These are phyloP conservation scores for Drosophila ananassae DNA, from an alignment of 1,140 invertebrate species.

Conservation along the genomic window DNA sequence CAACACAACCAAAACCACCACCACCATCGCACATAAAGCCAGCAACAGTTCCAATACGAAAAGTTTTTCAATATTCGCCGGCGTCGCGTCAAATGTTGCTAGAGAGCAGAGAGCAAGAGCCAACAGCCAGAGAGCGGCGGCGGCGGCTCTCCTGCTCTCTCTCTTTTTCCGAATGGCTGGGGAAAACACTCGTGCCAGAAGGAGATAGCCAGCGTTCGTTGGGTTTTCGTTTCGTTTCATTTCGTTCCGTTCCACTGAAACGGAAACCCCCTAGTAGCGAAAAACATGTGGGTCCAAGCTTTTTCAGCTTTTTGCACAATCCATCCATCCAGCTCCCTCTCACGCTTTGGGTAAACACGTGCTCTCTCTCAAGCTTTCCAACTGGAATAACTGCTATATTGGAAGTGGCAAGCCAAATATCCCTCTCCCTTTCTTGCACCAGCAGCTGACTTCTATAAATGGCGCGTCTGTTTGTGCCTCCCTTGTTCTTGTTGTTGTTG, in stretches of 20 bases:
- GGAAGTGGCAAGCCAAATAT: constrained; percentile 32
- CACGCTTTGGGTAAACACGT: constrained; percentile 52
- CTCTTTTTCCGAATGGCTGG: constrained; percentile 5
- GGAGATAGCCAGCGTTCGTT: constrained; percentile 19
- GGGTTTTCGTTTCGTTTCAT: constrained; percentile 33
- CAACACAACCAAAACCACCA: constrained; percentile 4
- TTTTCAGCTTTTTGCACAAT: constrained; percentile 44
- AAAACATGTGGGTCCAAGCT: constrained; percentile 77
- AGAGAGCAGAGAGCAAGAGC: constrained; percentile 44
- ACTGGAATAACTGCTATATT: constrained; percentile 22
- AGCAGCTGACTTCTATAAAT: constrained; percentile 81
- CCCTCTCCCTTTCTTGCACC: constrained; percentile 38
- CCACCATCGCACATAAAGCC: constrained; percentile 49
- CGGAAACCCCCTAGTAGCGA: constrained; percentile 69
- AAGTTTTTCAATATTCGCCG: constrained; percentile 80
- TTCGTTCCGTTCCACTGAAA: constrained; percentile 47
- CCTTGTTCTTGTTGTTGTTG: constrained; percentile 28
- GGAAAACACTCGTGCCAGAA: constrained; percentile 23
- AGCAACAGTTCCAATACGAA: constrained; percentile 81
- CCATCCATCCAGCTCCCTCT: constrained; percentile 32
- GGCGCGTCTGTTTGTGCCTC: constrained; percentile 57
- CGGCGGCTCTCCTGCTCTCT: constrained; percentile 12
- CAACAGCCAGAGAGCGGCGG: background rate
- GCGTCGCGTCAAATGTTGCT: constrained; percentile 77
- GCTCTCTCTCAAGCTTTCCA: constrained; percentile 74